Evolutionary conservation across 2,113 vertebrate genomes (phyloP), one percentile per base, ranked within the genome.

Genomic region (Triplophysa tibetana): DNA sequence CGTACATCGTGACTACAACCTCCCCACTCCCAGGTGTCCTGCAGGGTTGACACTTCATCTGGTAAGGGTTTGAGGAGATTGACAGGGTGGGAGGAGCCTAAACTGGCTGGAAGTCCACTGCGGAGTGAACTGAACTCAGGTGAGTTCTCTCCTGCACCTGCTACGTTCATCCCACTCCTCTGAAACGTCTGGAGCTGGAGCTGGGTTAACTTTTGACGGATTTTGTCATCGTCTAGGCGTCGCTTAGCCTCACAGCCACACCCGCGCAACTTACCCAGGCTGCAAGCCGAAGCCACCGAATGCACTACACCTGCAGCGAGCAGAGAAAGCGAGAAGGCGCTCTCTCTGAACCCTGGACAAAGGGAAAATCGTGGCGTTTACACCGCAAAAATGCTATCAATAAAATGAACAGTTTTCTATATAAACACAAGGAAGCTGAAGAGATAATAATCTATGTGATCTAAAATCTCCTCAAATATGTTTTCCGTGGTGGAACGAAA

Each of bases 1-100:
- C 93, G 92, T 77, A 94, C 88, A 76, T 98, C 94, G 6, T 96
- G 95, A 79, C 93, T 96, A 87, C 96, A 97, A 81, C 95, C 96
- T 14, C 95, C 94, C 96, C 96, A 96, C 89, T 97, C 95, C 96
- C 96, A 98, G 24, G 95, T 96, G 85, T 97, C 95, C 88, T 97
- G 95, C 77, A 93, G 89, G 24, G 94, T 87, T n/a, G 92, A 92
- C 17, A 88, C 64, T 54, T 92, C 92, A 63, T 94, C 92, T 0
- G 93, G 91, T 50, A 90, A 81, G 0, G 94, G 90, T 81, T 92
- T 93, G 82, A 95, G 90, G 41, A 92, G 79, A 11, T 91, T 88
- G 21, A 93, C 82, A 4, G 91, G 88, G 75, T 91, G 88, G 58
- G 85, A 79, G 9, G 94, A 86, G 86, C 8, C 88, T 69, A 89